Conservation (phyloP, 1,140 invertebrate genomes). For the Leucophenga varia region DNA sequence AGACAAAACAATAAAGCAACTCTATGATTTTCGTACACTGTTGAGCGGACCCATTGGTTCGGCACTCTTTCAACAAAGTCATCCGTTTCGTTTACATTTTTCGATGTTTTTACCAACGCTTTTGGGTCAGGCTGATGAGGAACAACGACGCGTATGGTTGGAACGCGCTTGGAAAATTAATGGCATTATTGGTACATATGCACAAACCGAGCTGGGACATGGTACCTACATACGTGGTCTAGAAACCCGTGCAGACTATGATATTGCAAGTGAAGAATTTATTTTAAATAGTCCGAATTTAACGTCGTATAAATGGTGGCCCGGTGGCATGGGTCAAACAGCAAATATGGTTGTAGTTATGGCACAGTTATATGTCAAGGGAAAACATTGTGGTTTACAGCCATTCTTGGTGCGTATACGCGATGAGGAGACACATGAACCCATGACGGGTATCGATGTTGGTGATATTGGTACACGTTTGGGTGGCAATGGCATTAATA, state of each 20-base stretch:
- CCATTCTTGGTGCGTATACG: slow-evolving; percentile 90
- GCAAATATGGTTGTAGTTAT: slow-evolving; percentile 87
- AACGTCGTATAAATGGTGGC: slow-evolving; percentile 78
- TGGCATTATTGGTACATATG: slow-evolving; percentile 86
- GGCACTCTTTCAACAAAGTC: slow-evolving; percentile 77
- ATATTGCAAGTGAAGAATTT: slow-evolving; percentile 80
- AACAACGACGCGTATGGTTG: slow-evolving; percentile 86
- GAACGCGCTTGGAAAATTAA: slow-evolving; percentile 75
- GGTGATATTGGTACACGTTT: slow-evolving; percentile 93
- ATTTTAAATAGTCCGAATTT: slow-evolving; percentile 83
- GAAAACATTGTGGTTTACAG: slow-evolving; percentile 84
- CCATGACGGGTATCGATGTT: slow-evolving; percentile 82
- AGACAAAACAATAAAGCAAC: background rate
- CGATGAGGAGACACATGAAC: slow-evolving; percentile 82
- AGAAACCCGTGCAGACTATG: slow-evolving; percentile 90
- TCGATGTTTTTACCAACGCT: slow-evolving; percentile 90
- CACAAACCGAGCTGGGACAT: slow-evolving; percentile 94
- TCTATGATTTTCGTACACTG: slow-evolving; percentile 36
- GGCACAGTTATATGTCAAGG: slow-evolving; percentile 83
- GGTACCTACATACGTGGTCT: slow-evolving; percentile 88
- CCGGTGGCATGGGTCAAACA: slow-evolving; percentile 89
- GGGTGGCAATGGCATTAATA: slow-evolving; percentile 86
- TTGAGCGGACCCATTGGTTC: slow-evolving; percentile 73
- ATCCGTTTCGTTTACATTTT: slow-evolving; percentile 76
- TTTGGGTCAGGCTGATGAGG: slow-evolving; percentile 79